Percentiles rank a stretch among this genome's conserved stretches.
These are phyloP conservation scores for Chalcosyrphus nemorum DNA, from an alignment of 2,888 invertebrate genomes.

Conservation along the genomic window DNA sequence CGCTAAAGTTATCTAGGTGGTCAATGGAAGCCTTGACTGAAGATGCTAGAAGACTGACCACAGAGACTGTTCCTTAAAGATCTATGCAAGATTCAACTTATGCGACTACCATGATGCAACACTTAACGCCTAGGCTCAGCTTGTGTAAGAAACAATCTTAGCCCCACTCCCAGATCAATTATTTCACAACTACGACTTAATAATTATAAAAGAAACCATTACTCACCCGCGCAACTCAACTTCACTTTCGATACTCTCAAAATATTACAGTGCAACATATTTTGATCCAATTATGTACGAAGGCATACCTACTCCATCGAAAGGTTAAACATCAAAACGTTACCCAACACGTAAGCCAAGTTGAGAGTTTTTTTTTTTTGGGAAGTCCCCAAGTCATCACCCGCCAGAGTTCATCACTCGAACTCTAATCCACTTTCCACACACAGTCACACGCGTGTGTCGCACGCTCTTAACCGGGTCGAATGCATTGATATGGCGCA, in stretches of 20 bases:
- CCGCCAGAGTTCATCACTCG: constrained; percentile 6
- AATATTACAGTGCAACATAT: background rate
- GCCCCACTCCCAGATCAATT: constrained; percentile 4
- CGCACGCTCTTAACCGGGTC: constrained; percentile 18
- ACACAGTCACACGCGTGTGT: background rate
- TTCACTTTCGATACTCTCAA: constrained; percentile 12
- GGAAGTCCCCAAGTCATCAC: constrained; percentile 18
- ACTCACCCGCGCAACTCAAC: background rate
- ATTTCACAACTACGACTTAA: background rate
- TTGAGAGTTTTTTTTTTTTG: background rate
- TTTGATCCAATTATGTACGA: constrained; percentile 12
- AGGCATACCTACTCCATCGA: background rate
- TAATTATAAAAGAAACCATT: constrained; percentile 22
- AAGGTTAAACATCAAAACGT: constrained; percentile 1
- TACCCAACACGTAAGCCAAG: background rate
- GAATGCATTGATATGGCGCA: constrained; percentile 4
- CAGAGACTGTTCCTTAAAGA: no score
- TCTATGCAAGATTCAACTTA: no score
- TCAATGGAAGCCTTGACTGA: no score
- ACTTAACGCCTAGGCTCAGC: background rate
- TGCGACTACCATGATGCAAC: no score
- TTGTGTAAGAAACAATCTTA: background rate
- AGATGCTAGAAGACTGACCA: no score
- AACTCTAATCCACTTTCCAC: constrained; percentile 12
- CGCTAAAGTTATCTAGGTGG: no score